phyloP scores from a whole-genome alignment of 2,113 vertebrate genomes.

The Ammodytes marinus region DNA sequence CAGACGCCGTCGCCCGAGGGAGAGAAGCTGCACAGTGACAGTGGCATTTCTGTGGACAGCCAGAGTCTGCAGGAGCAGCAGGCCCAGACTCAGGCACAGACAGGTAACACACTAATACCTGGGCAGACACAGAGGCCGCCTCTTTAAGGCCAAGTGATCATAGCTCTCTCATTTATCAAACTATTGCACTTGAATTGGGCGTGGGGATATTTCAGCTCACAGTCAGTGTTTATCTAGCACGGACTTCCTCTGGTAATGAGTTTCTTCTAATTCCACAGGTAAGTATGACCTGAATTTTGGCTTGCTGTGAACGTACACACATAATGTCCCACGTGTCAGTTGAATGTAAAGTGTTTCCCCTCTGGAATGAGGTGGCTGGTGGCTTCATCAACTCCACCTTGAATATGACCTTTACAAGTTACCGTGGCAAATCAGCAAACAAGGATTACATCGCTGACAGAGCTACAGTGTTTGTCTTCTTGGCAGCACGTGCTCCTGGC shows the following conservation, averaged over 20 bases:
- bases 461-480: conserved; percentile 29
- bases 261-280: background rate
- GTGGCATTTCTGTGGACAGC: conserved; percentile 96
- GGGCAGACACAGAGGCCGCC: conserved; percentile 4
- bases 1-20: conserved; percentile 94
- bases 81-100: conserved; percentile 87
- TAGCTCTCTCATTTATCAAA: conserved; percentile 30
- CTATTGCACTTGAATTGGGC: background rate
- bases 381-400: conserved; percentile 26
- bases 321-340: background rate
- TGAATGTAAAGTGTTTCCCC: conserved; percentile 42
- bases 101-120: conserved; percentile 66
- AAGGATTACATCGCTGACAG: conserved; percentile 43
- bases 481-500: conserved; percentile 24
- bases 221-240: background rate
- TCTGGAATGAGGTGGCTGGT: conserved; percentile 31
- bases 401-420: conserved; percentile 32
- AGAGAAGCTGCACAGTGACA: conserved; percentile 98
- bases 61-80: conserved; percentile 95
- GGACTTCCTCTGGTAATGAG: conserved; percentile 10
- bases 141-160: background rate
- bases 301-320: background rate
- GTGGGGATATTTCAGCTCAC: background rate
- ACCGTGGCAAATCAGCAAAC: conserved; percentile 48
- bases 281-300: conserved; percentile 8